phyloP scores from a whole-genome alignment of 2,888 invertebrate species.

The Leptinotarsa haldemani region DNA sequence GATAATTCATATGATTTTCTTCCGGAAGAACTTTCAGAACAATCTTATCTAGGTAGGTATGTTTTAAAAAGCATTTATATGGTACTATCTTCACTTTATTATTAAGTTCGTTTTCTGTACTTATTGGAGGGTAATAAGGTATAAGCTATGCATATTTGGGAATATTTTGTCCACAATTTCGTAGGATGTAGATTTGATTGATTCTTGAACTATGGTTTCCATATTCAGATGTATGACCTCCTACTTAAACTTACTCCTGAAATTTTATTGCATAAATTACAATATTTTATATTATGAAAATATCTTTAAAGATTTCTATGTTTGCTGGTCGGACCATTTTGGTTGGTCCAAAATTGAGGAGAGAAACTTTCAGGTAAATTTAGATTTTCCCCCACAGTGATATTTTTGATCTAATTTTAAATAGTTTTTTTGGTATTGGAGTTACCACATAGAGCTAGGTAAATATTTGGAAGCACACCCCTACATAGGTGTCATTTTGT shows the following conservation, averaged over 20 bases:
- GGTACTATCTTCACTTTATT: not conserved
- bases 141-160: not conserved
- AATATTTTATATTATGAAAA: not conserved
- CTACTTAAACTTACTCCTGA: constrained; percentile 21
- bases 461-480: not conserved
- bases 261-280: constrained; percentile 7
- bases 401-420: constrained; percentile 5
- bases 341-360: not conserved
- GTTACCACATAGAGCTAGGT: not conserved
- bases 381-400: constrained; percentile 8
- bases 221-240: constrained; percentile 37
- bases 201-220: constrained; percentile 19
- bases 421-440: not conserved
- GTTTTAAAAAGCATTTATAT: not conserved
- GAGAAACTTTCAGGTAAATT: not conserved
- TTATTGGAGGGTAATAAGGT: not conserved
- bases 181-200: not conserved
- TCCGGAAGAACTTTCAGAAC: not conserved
- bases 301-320: not conserved
- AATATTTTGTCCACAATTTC: not conserved
- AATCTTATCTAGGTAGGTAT: not conserved
- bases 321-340: not conserved
- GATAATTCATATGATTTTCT: constrained; percentile 1
- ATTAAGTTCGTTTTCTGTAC: not conserved
- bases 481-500: too few species aligned